A percentile compares a stretch with the other conserved stretches of the same genome.
Evolutionary conservation across 2,797 vertebrate species (phyloP).

Genomic region (Hyperoplus immaculatus): DNA sequence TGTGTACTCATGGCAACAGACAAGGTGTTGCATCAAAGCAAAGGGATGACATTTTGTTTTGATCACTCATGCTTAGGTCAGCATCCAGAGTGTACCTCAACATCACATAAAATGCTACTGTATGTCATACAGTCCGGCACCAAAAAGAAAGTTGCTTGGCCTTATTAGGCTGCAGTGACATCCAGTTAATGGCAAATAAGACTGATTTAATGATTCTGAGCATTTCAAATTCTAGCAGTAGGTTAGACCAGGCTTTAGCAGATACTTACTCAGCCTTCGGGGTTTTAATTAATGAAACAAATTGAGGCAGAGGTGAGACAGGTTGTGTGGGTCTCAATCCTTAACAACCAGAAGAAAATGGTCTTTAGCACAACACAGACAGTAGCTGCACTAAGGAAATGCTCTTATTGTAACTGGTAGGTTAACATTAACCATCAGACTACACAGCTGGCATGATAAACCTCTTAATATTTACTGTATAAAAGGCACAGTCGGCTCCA

Average conservation of each 20-base stretch:
- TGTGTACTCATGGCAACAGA: conserved; percentile 42
- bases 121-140: conserved; percentile 14
- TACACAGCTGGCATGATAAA: not conserved
- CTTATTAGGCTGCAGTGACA: conserved; percentile 18
- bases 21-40: conserved; percentile 53
- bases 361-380: not conserved
- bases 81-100: conserved; percentile 16
- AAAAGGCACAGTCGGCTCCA: not conserved
- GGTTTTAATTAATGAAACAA: not conserved
- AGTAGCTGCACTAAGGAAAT: not conserved
- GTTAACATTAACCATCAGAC: not conserved
- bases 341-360: not conserved
- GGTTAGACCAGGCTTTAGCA: not conserved
- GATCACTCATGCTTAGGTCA: conserved; percentile 41
- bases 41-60: conserved; percentile 51
- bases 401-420: not conserved
- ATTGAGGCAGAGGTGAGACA: not conserved
- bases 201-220: not conserved
- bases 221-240: conserved; percentile 15
- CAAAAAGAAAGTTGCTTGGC: conserved; percentile 22
- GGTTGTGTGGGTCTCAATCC: not conserved
- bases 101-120: conserved; percentile 31
- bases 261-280: not conserved
- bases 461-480: not conserved
- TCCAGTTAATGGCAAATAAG: conserved; percentile 16